Percentiles rank a stretch among this genome's conserved stretches.
phyloP scores from a whole-genome alignment of 1,140 invertebrate species.

The Kradibia gibbosae region DNA sequence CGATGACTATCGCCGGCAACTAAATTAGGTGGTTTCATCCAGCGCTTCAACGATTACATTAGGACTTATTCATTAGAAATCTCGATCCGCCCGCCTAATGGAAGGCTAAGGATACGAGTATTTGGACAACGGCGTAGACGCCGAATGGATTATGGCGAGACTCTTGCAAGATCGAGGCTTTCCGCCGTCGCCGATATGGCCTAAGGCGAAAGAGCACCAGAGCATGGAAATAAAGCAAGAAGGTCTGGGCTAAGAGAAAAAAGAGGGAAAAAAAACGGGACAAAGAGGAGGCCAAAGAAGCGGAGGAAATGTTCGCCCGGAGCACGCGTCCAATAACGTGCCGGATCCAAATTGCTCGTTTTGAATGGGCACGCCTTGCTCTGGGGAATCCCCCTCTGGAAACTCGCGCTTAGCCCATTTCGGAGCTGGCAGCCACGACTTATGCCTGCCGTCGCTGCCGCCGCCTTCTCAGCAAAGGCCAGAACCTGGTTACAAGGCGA shows the following conservation, averaged over 20 bases:
- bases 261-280: neutral
- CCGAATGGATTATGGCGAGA: neutral
- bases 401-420: conserved; percentile 60
- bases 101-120: neutral
- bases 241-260: no score
- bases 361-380: conserved; percentile 50
- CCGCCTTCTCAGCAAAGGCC: neutral
- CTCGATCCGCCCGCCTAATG: neutral
- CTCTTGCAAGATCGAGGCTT: neutral
- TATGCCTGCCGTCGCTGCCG: neutral
- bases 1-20: neutral
- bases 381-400: conserved; percentile 54
- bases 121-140: neutral
- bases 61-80: neutral
- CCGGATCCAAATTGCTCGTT: conserved; percentile 49
- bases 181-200: neutral
- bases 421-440: conserved; percentile 51
- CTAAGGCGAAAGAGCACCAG: conserved; percentile 22
- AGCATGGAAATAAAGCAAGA: conserved; percentile 56
- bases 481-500: conserved; percentile 63
- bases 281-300: neutral
- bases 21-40: neutral
- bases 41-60: neutral
- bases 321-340: conserved; percentile 52
- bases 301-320: conserved; percentile 34